A percentile compares a stretch with the other conserved stretches of the same genome.
Evolutionary conservation across 1,140 invertebrate species (phyloP).

Genomic region (Lasioglossum albipes): DNA sequence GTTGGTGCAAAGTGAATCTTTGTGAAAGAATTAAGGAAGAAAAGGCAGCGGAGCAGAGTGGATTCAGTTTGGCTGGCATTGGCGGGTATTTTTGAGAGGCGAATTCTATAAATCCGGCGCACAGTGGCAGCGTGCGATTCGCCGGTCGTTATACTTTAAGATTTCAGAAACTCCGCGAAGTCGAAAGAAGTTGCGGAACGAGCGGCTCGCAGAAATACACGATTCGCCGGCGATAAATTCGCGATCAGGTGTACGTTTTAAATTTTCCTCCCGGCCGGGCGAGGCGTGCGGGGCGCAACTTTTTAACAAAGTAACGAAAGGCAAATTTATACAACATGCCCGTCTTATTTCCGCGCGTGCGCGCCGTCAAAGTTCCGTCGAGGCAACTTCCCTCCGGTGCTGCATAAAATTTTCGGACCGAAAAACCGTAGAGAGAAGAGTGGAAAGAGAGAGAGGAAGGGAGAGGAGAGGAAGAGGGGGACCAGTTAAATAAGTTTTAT

Average conservation of each 20-base stretch:
- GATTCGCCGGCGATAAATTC: neutral
- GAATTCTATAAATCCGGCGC: neutral
- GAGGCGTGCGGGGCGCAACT: neutral
- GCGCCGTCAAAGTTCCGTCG: neutral
- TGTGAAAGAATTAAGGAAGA: too few relatives aligned
- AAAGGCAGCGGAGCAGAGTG: too few relatives aligned
- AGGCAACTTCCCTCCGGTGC: neutral
- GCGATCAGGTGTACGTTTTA: conserved; percentile 5
- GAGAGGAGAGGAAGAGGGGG: neutral
- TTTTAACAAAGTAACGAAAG: conserved; percentile 9
- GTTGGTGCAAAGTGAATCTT: too few relatives aligned
- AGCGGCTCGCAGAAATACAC: neutral
- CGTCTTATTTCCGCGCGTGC: neutral
- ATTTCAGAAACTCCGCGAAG: neutral
- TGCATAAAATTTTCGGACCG: neutral
- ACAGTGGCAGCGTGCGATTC: neutral
- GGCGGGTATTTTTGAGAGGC: too few relatives aligned
- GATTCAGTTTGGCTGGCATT: too few relatives aligned
- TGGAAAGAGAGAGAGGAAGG: too few relatives aligned
- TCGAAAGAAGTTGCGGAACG: neutral
- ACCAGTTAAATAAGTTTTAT: conserved; percentile 6
- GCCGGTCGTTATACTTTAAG: neutral
- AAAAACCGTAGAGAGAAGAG: too few relatives aligned
- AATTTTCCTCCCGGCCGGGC: neutral
- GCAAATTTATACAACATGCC: conserved; percentile 3